Evolutionary conservation across 2,888 invertebrate genomes (phyloP).

Genomic region (Dyspetes luteomarginatus): DNA sequence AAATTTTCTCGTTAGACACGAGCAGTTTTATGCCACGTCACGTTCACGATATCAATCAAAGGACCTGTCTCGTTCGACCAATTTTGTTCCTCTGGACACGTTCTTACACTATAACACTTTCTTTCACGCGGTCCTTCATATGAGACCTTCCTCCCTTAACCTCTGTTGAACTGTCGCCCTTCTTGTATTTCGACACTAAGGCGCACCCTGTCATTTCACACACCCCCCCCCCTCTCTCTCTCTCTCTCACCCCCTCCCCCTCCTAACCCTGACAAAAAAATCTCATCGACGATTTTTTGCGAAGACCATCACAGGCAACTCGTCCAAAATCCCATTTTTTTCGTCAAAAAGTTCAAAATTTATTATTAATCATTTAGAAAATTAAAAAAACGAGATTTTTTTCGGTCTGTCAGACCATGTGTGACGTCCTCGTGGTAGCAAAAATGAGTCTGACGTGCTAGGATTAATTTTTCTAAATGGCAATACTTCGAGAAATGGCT

Average conservation of each 20-base stretch:
- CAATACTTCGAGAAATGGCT: too few species aligned
- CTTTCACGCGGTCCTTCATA: neutral
- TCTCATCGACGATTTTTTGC: neutral
- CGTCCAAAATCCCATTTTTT: too few species aligned
- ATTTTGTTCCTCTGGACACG: constrained; percentile 36
- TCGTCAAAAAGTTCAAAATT: too few species aligned
- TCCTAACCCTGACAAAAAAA: neutral
- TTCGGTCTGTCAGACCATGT: too few species aligned
- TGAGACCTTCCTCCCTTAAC: neutral
- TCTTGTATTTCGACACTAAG: neutral
- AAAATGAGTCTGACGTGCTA: too few species aligned
- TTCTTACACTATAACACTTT: constrained; percentile 31
- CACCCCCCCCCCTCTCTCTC: neutral
- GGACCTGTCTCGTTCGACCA: constrained; percentile 50
- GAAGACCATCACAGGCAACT: neutral
- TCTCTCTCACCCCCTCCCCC: neutral
- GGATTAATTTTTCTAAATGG: too few species aligned
- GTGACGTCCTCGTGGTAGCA: too few species aligned
- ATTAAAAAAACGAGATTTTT: too few species aligned
- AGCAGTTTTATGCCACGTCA: constrained; percentile 36
- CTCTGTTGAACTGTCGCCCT: constrained; percentile 14
- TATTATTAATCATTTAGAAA: too few species aligned
- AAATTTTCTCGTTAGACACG: constrained; percentile 59
- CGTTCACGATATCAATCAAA: constrained; percentile 66
- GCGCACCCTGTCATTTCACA: neutral